Conservation (phyloP, 1,140 invertebrate species). For the Anagrus nilaparvatae region DNA sequence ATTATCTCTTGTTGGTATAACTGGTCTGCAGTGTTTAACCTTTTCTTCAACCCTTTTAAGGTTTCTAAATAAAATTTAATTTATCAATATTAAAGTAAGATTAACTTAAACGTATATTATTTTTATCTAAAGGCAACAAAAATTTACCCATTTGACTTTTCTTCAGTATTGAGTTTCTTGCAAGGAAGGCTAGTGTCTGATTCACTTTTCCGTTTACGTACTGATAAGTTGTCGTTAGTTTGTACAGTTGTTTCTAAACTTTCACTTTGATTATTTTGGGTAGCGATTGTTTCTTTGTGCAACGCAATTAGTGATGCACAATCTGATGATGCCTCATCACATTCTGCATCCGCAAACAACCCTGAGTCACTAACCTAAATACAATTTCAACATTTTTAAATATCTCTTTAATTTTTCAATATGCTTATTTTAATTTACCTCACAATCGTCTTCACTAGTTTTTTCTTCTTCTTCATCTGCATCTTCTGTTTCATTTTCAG, state of each 20-base stretch:
- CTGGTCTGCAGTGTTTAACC: slow-evolving; percentile 40
- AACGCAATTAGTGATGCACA: slow-evolving; percentile 20
- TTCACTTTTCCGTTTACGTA: slow-evolving; percentile 38
- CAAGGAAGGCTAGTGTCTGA: slow-evolving; percentile 36
- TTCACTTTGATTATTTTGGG: slow-evolving; percentile 28
- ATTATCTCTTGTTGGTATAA: slow-evolving; percentile 70
- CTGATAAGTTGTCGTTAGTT: slow-evolving; percentile 29
- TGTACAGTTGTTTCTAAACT: slow-evolving; percentile 31
- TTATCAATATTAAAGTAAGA: background rate
- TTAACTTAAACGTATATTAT: background rate
- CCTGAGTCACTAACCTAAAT: slow-evolving; percentile 32
- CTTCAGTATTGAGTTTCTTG: slow-evolving; percentile 34
- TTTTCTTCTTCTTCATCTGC: slow-evolving; percentile 28
- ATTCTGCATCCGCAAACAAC: slow-evolving; percentile 30
- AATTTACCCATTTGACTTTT: slow-evolving; percentile 28
- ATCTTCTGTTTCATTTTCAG: slow-evolving; percentile 33
- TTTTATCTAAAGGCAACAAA: background rate
- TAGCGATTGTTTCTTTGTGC: slow-evolving; percentile 21
- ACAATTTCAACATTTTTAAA: slow-evolving; percentile 7
- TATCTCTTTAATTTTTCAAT: slow-evolving; percentile 8
- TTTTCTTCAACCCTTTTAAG: slow-evolving; percentile 38
- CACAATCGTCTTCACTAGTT: slow-evolving; percentile 29
- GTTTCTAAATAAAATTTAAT: slow-evolving; percentile 21
- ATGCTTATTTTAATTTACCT: slow-evolving; percentile 17
- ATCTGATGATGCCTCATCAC: slow-evolving; percentile 29